These are phyloP conservation scores for Toxotes chatareus DNA, from an alignment of 2,113 vertebrate species.

Conservation along the genomic window DNA sequence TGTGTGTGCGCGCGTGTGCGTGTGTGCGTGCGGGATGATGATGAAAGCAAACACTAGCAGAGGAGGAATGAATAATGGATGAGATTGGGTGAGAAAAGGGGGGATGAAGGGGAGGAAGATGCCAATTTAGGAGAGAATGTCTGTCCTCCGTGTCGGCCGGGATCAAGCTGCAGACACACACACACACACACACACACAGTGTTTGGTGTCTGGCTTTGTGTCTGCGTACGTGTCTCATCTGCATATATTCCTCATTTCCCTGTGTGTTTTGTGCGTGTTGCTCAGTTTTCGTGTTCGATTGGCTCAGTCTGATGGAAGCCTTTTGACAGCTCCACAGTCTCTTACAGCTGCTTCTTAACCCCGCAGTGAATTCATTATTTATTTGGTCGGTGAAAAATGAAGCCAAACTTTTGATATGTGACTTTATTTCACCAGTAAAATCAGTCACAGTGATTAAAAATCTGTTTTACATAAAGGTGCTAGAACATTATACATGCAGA, in stretches of 20 bases:
- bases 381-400: not conserved
- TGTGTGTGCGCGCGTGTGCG: slow-evolving; percentile 23
- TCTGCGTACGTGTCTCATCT: slow-evolving; percentile 10
- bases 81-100: slow-evolving; percentile 14
- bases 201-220: slow-evolving; percentile 44
- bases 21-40: slow-evolving; percentile 13
- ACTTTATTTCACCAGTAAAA: too few species aligned
- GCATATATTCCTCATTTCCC: not conserved
- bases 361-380: too few species aligned
- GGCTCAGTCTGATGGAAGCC: not conserved
- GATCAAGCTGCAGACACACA: slow-evolving; percentile 55
- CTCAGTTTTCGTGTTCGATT: not conserved
- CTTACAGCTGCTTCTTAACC: too few species aligned
- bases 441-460: too few species aligned
- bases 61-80: slow-evolving; percentile 66
- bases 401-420: not conserved
- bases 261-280: slow-evolving; percentile 15
- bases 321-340: not conserved
- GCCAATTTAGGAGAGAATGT: slow-evolving; percentile 59
- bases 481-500: too few species aligned
- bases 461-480: too few species aligned
- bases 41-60: slow-evolving; percentile 25
- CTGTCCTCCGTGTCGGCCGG: slow-evolving; percentile 29
- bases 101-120: not conserved
- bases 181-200: not conserved